Base-by-base conservation (phyloP, 2,888 invertebrate genomes). In the Ormyrus labotus region DNA sequence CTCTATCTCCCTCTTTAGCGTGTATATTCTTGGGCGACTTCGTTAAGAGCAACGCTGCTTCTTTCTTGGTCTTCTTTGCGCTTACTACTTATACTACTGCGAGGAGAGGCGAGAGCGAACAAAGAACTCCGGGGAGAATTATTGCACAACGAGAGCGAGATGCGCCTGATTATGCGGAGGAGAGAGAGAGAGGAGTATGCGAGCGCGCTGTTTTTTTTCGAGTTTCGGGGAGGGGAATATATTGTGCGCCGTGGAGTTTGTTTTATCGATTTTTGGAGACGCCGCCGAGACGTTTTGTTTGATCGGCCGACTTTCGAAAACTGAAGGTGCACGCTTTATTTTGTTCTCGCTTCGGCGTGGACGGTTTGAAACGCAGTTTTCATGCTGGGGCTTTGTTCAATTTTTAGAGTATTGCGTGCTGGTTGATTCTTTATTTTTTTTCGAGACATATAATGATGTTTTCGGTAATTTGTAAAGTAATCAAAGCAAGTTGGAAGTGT, bases 11-110 rank as follows among this genome's bases (percentile, higher is more conserved):
- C 34, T 34, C 34, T 34, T 34, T 34, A 34, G 34, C 10, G 19
- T 55, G 55, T 61, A 34, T 77, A 77, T 77, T 77, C 76, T 77
- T 50, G 77, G 70, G 50, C 75, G 77, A 77, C 63, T 77, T 76
- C 55, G 75, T 69, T 68, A 61, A 68, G 6, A 51, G 8, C 11
- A 48, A n/a, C 51, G 7, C 53, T 47, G 7, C 45, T 13, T 68
- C 57, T 69, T 34, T 50, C n/a, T 45, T 6, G 19, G 10, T 78
- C 71, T 68, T 61, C 57, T 19, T 51, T 53, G 45, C n/a, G 47
- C 60, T 34, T 55, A 34, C 5, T 70, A 55, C 65, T 55, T 45
- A 9, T 60, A 48, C 61, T 19, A 13, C 19, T 72, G 34, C 45
- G 55, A 78, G 53, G 53, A 72, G 55, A 9, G 47, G 45, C n/a